Evolutionary conservation across 2,888 invertebrate genomes (phyloP).

Genomic region (Mycalesis mineus): DNA sequence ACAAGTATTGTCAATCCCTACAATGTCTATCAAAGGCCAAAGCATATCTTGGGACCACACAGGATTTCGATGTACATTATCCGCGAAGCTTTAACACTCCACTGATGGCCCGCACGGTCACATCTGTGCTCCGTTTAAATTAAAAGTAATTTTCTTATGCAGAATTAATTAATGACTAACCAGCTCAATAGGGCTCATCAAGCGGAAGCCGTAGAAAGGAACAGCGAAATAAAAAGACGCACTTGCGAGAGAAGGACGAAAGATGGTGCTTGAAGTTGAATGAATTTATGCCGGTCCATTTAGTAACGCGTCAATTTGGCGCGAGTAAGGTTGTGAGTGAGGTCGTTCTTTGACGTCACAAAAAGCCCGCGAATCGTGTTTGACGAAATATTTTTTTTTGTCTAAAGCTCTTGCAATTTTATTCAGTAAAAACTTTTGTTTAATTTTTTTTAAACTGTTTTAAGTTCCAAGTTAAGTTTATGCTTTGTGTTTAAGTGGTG

Average conservation of each 20-base stretch:
- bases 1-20: not conserved
- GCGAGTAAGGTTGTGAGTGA: conserved; percentile 65
- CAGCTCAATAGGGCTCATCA: conserved; percentile 78
- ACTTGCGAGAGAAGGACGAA: conserved; percentile 42
- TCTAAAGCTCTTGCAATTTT: not conserved
- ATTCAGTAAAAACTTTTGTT: not conserved
- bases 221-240: conserved; percentile 33
- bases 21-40: too few relatives aligned
- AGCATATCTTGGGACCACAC: conserved; percentile 25
- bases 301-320: conserved; percentile 76
- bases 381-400: not conserved
- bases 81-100: conserved; percentile 34
- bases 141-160: conserved; percentile 78
- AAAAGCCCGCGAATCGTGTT: conserved; percentile 27
- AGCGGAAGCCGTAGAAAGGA: conserved; percentile 65
- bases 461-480: not conserved
- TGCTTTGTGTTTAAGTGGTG: conserved; percentile 8
- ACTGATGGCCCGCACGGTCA: conserved; percentile 42
- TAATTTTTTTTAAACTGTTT: conserved; percentile 1
- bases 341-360: conserved; percentile 31
- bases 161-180: conserved; percentile 79
- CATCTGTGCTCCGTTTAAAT: conserved; percentile 75
- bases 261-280: conserved; percentile 65
- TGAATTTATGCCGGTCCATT: conserved; percentile 77
- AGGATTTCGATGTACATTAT: conserved; percentile 24